Evolutionary conservation across 2,113 vertebrate genomes (phyloP).

Genomic region (Stigmatopora nigra): DNA sequence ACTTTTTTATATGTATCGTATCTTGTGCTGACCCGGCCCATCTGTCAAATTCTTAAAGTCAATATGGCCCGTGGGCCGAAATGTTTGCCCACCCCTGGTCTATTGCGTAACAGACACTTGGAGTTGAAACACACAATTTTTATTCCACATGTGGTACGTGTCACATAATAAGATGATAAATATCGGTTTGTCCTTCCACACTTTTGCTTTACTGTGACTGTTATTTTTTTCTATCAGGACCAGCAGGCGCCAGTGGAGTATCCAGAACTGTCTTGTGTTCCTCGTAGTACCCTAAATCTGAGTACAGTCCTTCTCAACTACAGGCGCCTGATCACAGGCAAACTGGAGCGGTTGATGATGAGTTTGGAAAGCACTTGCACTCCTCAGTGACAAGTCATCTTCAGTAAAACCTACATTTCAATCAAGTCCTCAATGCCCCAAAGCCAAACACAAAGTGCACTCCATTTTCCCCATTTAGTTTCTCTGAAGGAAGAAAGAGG

Average conservation of each 20-base stretch:
- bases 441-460: neutral
- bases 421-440: neutral
- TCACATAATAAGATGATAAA: too few species aligned
- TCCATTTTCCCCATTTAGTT: neutral
- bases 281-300: slow-evolving; percentile 43
- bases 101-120: too few species aligned
- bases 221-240: slow-evolving; percentile 37
- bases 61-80: too few species aligned
- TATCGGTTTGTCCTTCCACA: too few species aligned
- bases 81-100: too few species aligned
- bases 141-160: too few species aligned
- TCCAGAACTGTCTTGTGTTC: slow-evolving; percentile 46
- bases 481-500: neutral
- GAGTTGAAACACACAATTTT: too few species aligned
- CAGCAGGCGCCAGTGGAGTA: slow-evolving; percentile 48
- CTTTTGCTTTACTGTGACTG: neutral
- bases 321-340: slow-evolving; percentile 54
- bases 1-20: too few species aligned
- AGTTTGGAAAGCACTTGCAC: slow-evolving; percentile 44
- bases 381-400: slow-evolving; percentile 16
- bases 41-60: too few species aligned
- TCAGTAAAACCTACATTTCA: neutral
- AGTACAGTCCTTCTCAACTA: slow-evolving; percentile 44
- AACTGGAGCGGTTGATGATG: slow-evolving; percentile 58
- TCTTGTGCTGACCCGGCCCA: too few species aligned